Conservation (phyloP, 2,797 vertebrate species). For the Malacoctenus gilli region DNA sequence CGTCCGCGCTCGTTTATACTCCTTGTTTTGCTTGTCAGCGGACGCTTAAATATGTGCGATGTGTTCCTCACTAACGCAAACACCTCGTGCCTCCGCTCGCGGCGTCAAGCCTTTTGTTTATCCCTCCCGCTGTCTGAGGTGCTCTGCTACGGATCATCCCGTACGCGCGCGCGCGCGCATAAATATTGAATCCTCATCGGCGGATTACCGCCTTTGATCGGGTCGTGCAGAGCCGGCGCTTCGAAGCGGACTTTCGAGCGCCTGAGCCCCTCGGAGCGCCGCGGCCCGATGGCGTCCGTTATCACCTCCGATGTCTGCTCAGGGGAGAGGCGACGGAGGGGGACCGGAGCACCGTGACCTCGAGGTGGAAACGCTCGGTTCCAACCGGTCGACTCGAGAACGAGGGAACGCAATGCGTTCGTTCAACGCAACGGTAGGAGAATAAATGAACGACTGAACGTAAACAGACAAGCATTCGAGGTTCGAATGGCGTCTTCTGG, state of each 20-base stretch:
- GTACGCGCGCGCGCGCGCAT: constrained; percentile 38
- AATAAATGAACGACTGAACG: no score
- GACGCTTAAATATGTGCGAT: constrained; percentile 36
- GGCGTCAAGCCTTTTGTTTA: constrained; percentile 42
- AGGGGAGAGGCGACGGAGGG: no score
- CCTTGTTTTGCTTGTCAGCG: constrained; percentile 21
- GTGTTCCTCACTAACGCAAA: constrained; percentile 6
- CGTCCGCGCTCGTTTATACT: not conserved
- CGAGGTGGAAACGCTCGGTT: no score
- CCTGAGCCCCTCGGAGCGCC: not conserved
- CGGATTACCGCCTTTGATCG: constrained; percentile 64
- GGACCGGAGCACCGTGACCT: no score
- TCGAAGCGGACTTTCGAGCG: constrained; percentile 54
- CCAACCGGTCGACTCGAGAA: no score
- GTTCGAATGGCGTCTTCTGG: no score
- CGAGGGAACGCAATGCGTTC: no score
- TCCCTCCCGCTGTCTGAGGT: constrained; percentile 17
- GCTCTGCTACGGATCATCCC: constrained; percentile 53
- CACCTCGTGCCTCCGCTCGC: constrained; percentile 6
- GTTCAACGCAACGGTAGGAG: no score
- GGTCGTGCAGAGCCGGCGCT: constrained; percentile 44
- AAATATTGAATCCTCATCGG: constrained; percentile 54
- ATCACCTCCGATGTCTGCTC: no score
- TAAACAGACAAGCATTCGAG: no score
- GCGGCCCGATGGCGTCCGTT: no score